Evolutionary conservation across 2,888 invertebrate genomes (phyloP), one percentile per base, ranked within the genome.

Genomic region (Thumatha senex): DNA sequence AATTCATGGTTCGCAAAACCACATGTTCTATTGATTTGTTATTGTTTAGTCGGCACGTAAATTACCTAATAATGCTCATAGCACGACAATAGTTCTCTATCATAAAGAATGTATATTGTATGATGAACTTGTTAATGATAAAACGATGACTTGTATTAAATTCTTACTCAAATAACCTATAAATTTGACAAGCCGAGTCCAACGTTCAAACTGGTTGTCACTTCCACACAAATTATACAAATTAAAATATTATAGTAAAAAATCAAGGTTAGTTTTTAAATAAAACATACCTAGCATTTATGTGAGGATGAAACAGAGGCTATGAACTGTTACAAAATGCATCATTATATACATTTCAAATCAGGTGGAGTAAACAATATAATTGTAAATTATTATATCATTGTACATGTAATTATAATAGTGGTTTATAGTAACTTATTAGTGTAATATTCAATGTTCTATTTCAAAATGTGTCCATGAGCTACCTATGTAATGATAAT

Each of bases 11-110:
- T 82, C 79, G 75, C 82, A 77, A 78, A 84, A 87, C 87, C 91
- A 90, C 90, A 90, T 89, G 91, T 89, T 85, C 85, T 75, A 82
- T 75, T 76, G 78, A 77, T 82, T 84, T 89, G 86, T 89, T 87
- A 78, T 85, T 88, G 84, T 88, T 83, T 79, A 78, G 78, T 80
- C 76, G 72, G 77, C 72, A 76, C 70, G 65, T 70, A 72, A 73
- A 70, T 63, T 76, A 76, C 81, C 84, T 82, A 79, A 75, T 83
- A 81, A 78, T 80, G 70, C 74, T 67, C 63, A 51, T 74, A 82
- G 80, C 82, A 83, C 80, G 78, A 70, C 80, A 76, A 70, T 63
- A 58, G 64, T 62, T 45, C 57, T 70, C 62, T 70, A 70, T 64
- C 74, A 58, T 67, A 56, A 65, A 69, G 58, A 61, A 62, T 58